phyloP scores from a whole-genome alignment of 2,888 invertebrate genomes.

The Euclidia mi region DNA sequence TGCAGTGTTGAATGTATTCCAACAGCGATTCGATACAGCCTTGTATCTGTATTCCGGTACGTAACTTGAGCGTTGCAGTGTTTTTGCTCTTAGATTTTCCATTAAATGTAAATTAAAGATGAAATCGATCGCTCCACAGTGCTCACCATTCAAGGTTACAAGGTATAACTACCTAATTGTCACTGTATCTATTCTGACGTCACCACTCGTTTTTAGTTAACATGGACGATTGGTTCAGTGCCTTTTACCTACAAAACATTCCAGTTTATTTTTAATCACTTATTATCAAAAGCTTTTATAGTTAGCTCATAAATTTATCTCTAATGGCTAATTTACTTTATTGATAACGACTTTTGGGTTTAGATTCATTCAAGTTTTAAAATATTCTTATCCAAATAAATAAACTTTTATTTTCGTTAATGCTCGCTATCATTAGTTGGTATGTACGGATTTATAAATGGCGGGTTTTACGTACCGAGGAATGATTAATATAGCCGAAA shows the following conservation, averaged over 20 bases:
- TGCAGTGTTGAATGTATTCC: slow-evolving; percentile 36
- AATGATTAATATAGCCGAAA: slow-evolving; percentile 78
- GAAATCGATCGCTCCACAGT: slow-evolving; percentile 69
- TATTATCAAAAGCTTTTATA: slow-evolving; percentile 54
- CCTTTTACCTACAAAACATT: slow-evolving; percentile 43
- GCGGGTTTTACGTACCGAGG: slow-evolving; percentile 68
- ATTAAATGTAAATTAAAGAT: slow-evolving; percentile 74
- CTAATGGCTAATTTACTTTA: slow-evolving; percentile 56
- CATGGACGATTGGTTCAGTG: slow-evolving; percentile 30
- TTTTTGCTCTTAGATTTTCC: slow-evolving; percentile 68
- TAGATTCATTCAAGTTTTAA: slow-evolving; percentile 41
- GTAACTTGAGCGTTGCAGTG: slow-evolving; percentile 47
- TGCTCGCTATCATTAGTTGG: slow-evolving; percentile 60
- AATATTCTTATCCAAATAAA: slow-evolving; percentile 42
- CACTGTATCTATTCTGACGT: slow-evolving; percentile 47
- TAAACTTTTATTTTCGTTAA: slow-evolving; percentile 55
- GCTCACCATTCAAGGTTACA: slow-evolving; percentile 61
- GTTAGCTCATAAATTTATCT: slow-evolving; percentile 53
- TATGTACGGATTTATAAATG: slow-evolving; percentile 72
- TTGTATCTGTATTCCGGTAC: slow-evolving; percentile 56
- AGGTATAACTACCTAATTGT: slow-evolving; percentile 54
- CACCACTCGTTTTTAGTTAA: slow-evolving; percentile 46
- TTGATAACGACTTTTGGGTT: slow-evolving; percentile 33
- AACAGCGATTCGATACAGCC: slow-evolving; percentile 61
- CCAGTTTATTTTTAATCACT: slow-evolving; percentile 44